A percentile compares a stretch with the other conserved stretches of the same genome.
Conservation (phyloP, 2,888 invertebrate genomes). For the Synergus gifuensis region DNA sequence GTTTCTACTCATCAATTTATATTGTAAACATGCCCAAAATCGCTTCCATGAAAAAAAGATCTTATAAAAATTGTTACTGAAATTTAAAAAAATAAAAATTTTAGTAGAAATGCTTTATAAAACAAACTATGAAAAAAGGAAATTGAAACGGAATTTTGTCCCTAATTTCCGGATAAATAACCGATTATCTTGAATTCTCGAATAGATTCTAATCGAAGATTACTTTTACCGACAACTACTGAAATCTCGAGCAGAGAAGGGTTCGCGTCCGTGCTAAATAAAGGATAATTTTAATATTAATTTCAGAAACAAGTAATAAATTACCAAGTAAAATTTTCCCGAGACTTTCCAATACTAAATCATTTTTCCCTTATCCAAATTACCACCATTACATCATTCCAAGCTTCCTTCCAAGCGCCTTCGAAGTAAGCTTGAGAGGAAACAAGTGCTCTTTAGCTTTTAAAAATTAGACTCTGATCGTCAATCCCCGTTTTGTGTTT, state of each 20-base stretch:
- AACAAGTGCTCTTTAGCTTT: slow-evolving; percentile 42
- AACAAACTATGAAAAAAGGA: too few relatives aligned
- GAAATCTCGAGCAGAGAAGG: too few relatives aligned
- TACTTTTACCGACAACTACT: too few relatives aligned
- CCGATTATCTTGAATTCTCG: too few relatives aligned
- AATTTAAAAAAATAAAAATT: too few relatives aligned
- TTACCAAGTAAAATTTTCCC: neutral
- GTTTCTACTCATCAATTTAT: slow-evolving; percentile 7
- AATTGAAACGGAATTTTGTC: too few relatives aligned
- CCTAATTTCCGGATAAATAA: too few relatives aligned
- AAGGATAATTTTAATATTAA: neutral
- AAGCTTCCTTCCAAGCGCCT: slow-evolving; percentile 15
- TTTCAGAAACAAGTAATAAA: slow-evolving; percentile 4
- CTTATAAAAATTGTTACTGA: neutral
- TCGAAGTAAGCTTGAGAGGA: slow-evolving; percentile 34
- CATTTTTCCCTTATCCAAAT: slow-evolving; percentile 30
- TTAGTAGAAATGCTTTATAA: too few relatives aligned
- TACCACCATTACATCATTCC: slow-evolving; percentile 27
- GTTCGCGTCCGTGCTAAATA: neutral
- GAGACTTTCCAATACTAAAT: slow-evolving; percentile 27
- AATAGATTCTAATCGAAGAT: too few relatives aligned
- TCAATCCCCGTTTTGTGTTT: slow-evolving; percentile 50
- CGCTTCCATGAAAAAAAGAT: neutral
- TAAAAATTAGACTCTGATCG: slow-evolving; percentile 42
- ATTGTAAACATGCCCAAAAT: neutral